Evolutionary conservation across 2,888 invertebrate species (phyloP).

Genomic region (Lamproptera curius): DNA sequence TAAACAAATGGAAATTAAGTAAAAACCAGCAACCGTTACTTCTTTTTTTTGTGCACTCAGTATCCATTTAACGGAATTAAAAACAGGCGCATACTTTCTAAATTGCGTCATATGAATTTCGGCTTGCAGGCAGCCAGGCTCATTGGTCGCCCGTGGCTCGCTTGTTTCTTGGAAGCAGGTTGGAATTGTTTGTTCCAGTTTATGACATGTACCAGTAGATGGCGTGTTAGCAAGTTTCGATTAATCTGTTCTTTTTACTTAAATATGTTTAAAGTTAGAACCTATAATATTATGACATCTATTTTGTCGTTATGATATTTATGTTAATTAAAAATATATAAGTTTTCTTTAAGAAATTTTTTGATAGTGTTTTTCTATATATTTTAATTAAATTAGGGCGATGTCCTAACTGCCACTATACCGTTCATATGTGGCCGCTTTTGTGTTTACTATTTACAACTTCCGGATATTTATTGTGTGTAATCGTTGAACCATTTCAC

Average conservation of each 20-base stretch:
- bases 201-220: slow-evolving; percentile 28
- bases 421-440: slow-evolving; percentile 6
- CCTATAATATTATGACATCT: too few relatives aligned
- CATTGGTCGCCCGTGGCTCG: slow-evolving; percentile 26
- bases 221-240: slow-evolving; percentile 12
- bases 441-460: slow-evolving; percentile 31
- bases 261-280: too few relatives aligned
- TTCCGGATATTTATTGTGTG: slow-evolving; percentile 59
- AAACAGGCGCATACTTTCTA: slow-evolving; percentile 64
- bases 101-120: slow-evolving; percentile 66
- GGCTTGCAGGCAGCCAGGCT: slow-evolving; percentile 37
- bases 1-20: slow-evolving; percentile 11
- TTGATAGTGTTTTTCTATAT: too few relatives aligned
- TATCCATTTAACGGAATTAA: slow-evolving; percentile 51
- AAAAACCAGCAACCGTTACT: slow-evolving; percentile 9
- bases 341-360: too few relatives aligned
- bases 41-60: slow-evolving; percentile 11
- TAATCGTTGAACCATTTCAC: slow-evolving; percentile 60
- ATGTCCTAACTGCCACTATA: neutral
- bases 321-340: too few relatives aligned
- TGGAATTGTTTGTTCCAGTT: neutral
- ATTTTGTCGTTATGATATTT: too few relatives aligned
- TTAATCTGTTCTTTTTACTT: too few relatives aligned
- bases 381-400: slow-evolving; percentile 2
- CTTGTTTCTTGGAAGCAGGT: neutral